Percentiles rank a stretch among this genome's conserved stretches.
phyloP scores from a whole-genome alignment of 2,113 vertebrate genomes.

The Recurvirostra avosetta region DNA sequence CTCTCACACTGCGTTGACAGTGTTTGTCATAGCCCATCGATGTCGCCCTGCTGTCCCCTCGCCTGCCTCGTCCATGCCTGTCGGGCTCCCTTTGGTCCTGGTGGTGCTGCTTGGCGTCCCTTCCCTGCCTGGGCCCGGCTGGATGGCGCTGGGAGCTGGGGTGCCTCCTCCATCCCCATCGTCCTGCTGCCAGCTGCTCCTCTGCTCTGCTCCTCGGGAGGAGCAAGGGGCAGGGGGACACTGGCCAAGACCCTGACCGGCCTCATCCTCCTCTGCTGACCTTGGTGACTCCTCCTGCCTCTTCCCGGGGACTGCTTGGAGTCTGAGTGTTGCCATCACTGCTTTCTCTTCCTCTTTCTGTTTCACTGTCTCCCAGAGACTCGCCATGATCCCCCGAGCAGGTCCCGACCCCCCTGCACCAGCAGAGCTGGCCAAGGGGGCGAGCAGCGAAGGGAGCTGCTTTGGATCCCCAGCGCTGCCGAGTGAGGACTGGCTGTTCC shows the following conservation, averaged over 20 bases:
- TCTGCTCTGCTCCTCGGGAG: neutral
- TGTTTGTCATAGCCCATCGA: neutral
- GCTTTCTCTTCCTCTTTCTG: neutral
- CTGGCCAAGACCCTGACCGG: neutral
- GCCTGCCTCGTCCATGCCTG: neutral
- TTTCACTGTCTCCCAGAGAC: neutral
- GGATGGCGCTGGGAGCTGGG: neutral
- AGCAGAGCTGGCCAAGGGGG: neutral
- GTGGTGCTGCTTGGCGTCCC: neutral
- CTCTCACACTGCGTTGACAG: neutral
- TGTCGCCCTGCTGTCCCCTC: neutral
- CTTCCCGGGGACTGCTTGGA: neutral
- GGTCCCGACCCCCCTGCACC: neutral
- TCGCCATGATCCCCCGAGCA: neutral
- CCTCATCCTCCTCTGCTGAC: neutral
- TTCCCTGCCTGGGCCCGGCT: neutral
- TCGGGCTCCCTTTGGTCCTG: rapidly evolving
- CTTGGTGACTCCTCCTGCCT: neutral
- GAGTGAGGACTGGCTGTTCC: neutral
- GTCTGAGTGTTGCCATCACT: neutral
- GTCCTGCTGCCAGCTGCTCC: neutral
- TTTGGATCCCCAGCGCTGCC: neutral
- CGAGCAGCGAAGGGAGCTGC: neutral
- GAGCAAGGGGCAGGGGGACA: neutral
- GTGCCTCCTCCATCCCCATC: neutral